Percentiles rank a stretch among this genome's conserved stretches.
Evolutionary conservation across 2,888 invertebrate genomes (phyloP).

Genomic region (Neocrepidodera transversa): DNA sequence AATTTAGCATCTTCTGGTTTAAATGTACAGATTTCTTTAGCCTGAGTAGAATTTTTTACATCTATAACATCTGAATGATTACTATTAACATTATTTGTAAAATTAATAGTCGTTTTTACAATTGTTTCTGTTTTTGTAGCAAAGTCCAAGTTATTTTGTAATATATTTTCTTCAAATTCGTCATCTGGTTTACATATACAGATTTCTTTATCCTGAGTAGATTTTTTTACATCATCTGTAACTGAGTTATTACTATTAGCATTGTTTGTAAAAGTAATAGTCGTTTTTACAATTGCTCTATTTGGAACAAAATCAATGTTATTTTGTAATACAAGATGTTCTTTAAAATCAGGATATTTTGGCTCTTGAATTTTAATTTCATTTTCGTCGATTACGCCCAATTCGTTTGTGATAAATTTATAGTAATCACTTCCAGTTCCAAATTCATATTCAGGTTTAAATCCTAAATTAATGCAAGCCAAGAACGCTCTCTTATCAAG

Average conservation of each 20-base stretch:
- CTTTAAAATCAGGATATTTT: too few relatives aligned
- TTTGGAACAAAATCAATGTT: too few relatives aligned
- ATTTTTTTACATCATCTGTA: too few relatives aligned
- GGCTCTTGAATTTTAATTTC: neutral
- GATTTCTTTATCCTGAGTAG: too few relatives aligned
- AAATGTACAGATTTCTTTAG: too few relatives aligned
- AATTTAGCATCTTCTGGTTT: too few relatives aligned
- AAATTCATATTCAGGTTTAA: constrained; percentile 14
- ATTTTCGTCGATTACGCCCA: constrained; percentile 5
- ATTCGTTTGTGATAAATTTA: constrained; percentile 13
- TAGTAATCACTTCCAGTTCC: constrained; percentile 5
- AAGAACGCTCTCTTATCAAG: constrained; percentile 6
- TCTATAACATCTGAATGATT: neutral
- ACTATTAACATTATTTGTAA: neutral
- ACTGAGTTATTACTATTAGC: too few relatives aligned
- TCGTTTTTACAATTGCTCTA: too few relatives aligned
- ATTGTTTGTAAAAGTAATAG: too few relatives aligned
- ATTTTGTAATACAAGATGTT: too few relatives aligned
- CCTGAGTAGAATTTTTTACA: too few relatives aligned
- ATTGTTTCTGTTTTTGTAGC: neutral
- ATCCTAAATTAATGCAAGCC: constrained; percentile 8
- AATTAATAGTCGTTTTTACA: neutral
- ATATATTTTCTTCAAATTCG: neutral
- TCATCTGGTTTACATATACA: too few relatives aligned
- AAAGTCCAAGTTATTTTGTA: neutral